A percentile compares a stretch with the other conserved stretches of the same genome.
These are phyloP conservation scores for Darevskia nairensis DNA, from an alignment of 2,797 vertebrate species.

Conservation along the genomic window DNA sequence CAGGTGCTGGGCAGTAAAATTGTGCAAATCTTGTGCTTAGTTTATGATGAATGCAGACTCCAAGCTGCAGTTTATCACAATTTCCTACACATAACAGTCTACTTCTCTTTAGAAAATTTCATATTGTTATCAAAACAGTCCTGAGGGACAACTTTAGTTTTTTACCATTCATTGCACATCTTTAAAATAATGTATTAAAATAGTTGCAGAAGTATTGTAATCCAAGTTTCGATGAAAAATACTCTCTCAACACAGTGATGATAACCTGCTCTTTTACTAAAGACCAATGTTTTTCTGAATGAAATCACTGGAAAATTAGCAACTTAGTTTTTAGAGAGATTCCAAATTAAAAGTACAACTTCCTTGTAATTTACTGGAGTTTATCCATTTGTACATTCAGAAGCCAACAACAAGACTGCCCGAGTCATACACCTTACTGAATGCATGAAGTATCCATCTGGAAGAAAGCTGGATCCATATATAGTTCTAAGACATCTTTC, in stretches of 20 bases:
- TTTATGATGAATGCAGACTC: neutral
- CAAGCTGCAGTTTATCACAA: neutral
- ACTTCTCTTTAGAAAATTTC: neutral
- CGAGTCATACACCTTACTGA: constrained; percentile 81
- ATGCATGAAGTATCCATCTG: constrained; percentile 93
- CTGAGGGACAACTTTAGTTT: neutral
- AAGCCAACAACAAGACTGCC: neutral
- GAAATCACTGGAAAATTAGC: neutral
- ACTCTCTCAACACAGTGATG: neutral
- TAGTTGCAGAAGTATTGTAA: neutral
- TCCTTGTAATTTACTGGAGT: neutral
- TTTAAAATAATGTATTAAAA: neutral
- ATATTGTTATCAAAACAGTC: neutral
- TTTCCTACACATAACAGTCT: neutral
- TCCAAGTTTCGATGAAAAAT: neutral
- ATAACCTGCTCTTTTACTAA: constrained; percentile 18
- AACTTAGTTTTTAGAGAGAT: neutral
- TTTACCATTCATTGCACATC: neutral
- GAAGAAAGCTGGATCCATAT: constrained; percentile 97
- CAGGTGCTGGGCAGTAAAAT: neutral
- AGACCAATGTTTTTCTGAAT: constrained; percentile 5
- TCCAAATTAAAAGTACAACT: constrained; percentile 24
- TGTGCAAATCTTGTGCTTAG: neutral
- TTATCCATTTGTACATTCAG: neutral
- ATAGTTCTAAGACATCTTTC: constrained; percentile 94